Conservation (phyloP, 2,888 invertebrate species). For the Ceriagrion tenellum region DNA sequence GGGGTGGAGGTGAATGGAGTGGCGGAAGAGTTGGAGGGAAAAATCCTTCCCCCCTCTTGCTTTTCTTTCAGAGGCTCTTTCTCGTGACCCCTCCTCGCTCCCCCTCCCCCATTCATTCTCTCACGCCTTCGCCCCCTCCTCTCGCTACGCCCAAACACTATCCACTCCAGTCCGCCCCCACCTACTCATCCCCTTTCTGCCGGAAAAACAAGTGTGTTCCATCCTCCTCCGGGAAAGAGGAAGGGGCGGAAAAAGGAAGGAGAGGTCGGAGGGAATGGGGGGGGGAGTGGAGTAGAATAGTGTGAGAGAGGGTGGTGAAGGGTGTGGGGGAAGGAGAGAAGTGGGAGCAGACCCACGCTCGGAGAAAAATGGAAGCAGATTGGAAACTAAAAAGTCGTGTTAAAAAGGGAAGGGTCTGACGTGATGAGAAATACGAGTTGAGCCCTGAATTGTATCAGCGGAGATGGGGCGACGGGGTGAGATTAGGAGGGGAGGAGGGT, state of each 20-base stretch:
- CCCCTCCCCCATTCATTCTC: not conserved
- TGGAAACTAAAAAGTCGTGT: slow-evolving; percentile 50
- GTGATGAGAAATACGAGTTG: slow-evolving; percentile 62
- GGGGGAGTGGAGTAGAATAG: too few species aligned
- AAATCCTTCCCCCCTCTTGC: not conserved
- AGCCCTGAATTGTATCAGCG: slow-evolving; percentile 42
- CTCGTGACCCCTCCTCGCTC: not conserved
- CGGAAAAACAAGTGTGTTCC: not conserved
- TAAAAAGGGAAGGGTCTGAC: slow-evolving; percentile 41
- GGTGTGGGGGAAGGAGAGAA: not conserved
- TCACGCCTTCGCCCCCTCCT: too few species aligned
- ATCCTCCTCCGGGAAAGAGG: not conserved
- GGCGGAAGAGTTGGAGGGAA: not conserved
- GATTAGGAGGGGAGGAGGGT: not conserved
- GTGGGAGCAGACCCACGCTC: slow-evolving; percentile 21
- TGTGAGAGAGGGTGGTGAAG: not conserved
- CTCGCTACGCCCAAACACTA: not conserved
- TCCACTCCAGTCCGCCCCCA: not conserved
- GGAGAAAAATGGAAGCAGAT: slow-evolving; percentile 60
- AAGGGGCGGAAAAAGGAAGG: not conserved
- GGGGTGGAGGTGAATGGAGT: not conserved
- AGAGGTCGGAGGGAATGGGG: not conserved
- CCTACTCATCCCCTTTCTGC: not conserved
- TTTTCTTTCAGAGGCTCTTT: not conserved
- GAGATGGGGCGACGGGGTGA: not conserved